Percentiles rank a stretch among this genome's conserved stretches.
These are phyloP conservation scores for Xiphorhynchus elegans DNA, from an alignment of 2,113 vertebrate species.

Conservation along the genomic window DNA sequence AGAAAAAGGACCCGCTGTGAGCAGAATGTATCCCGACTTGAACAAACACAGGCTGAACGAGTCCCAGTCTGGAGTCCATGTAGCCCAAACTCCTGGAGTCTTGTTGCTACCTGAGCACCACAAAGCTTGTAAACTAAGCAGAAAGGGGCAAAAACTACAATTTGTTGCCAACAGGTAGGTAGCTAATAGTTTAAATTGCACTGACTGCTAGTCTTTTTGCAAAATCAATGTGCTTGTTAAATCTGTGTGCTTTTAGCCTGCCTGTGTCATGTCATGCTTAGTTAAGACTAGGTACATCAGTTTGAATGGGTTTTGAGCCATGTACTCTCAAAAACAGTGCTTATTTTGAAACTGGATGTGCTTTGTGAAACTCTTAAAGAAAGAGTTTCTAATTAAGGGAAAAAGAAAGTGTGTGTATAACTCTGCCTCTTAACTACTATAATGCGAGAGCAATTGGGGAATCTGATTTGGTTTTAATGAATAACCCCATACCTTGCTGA, in stretches of 20 bases:
- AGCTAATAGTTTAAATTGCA: neutral
- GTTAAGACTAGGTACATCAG: neutral
- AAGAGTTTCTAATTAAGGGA: neutral
- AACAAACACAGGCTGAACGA: neutral
- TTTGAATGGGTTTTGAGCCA: neutral
- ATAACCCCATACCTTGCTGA: neutral
- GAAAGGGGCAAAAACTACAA: neutral
- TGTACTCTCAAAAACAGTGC: neutral
- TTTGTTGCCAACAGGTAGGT: neutral
- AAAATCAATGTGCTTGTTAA: neutral
- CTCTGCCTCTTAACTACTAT: neutral
- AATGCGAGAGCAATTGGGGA: neutral
- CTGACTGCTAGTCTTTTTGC: neutral
- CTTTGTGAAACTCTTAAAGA: neutral
- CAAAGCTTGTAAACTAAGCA: neutral
- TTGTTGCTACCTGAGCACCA: neutral
- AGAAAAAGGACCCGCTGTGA: neutral
- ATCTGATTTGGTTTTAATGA: neutral
- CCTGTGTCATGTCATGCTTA: neutral
- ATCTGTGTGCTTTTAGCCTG: neutral
- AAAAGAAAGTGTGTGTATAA: neutral
- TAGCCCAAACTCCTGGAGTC: neutral
- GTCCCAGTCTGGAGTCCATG: neutral
- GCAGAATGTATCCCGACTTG: neutral
- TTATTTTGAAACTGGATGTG: neutral